Base-by-base conservation (phyloP, 23 tunicate species). In the Aplidium turbinatum region DNA sequence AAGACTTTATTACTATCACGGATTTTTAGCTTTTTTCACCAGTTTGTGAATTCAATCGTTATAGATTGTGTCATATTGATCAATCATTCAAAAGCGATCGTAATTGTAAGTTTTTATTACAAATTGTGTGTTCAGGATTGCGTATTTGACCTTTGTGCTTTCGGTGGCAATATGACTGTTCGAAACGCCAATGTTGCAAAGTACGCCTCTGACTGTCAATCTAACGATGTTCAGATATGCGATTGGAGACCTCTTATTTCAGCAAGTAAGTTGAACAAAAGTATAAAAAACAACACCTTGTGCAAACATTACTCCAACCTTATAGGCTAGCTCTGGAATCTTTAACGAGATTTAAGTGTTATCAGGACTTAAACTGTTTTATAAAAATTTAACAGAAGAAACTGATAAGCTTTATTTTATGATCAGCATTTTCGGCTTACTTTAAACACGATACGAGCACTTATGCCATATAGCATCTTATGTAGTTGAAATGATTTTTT, bases 141-240 rank as follows among this genome's bases (percentile, higher is more conserved):
- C 57, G 83, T 85, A 20, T 77, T 55, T 35, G 91, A 85, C 77
- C 48, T 85, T 42, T 85, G 91, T 47, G 91, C 91, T 2, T 69
- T 69, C n/a, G 46, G 48, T 27, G 83, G 83, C 21, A 78, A 76
- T 6, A 18, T 45, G 16, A 33, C 62, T 6, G 64, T 69, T 29
- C 64, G 70, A 1, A 64, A 28, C 2, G 33, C 45, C 11, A 77
- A 46, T 47, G 83, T 77, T 7, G 91, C 34, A 42, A 65, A 64
- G 1, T 85, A 85, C 50, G 91, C 91, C 6, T 16, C 68, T 0
- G 47, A 45, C 7, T 85, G 91, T 35, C 83, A 77, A 52, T 3
- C 46, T 24, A 28, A 57, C 27, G 78, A 69, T 22, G 48, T 69
- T 18, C 19, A 40, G 0, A 4, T 79, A 5, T 86, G 93, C 40